These are phyloP conservation scores for Diarsia dahlii DNA, from an alignment of 2,888 invertebrate genomes.

Conservation along the genomic window DNA sequence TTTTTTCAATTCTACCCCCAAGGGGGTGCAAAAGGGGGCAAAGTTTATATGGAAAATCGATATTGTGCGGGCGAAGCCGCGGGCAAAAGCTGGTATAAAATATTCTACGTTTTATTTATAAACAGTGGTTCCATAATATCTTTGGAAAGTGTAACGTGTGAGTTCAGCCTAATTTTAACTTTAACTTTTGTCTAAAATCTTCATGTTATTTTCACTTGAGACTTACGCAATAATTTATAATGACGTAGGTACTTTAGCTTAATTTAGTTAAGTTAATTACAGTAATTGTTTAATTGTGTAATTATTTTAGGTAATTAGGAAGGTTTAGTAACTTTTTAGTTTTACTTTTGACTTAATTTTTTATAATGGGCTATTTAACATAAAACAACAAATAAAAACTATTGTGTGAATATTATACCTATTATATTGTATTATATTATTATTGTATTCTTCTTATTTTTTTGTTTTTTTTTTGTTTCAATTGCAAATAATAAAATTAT, in stretches of 20 bases:
- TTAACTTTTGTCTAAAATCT: conserved; percentile 4
- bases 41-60: too few relatives aligned
- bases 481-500: too few relatives aligned
- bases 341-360: not conserved
- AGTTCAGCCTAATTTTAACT: not conserved
- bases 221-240: conserved; percentile 31
- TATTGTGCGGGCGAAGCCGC: too few relatives aligned
- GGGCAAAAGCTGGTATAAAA: too few relatives aligned
- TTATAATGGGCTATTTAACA: too few relatives aligned
- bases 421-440: too few relatives aligned
- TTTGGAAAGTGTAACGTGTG: conserved; percentile 26
- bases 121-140: not conserved
- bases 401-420: too few relatives aligned
- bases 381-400: too few relatives aligned
- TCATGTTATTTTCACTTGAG: conserved; percentile 33
- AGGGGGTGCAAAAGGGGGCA: too few relatives aligned
- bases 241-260: not conserved
- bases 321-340: conserved; percentile 13
- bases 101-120: not conserved
- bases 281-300: conserved; percentile 42
- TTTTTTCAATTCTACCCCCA: too few relatives aligned
- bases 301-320: conserved; percentile 8
- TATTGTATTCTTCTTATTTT: too few relatives aligned
- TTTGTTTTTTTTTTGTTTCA: too few relatives aligned
- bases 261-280: conserved; percentile 41